Conservation (phyloP, 37 sponge, comb jelly and placozoan species). For the Beroe ovata region DNA sequence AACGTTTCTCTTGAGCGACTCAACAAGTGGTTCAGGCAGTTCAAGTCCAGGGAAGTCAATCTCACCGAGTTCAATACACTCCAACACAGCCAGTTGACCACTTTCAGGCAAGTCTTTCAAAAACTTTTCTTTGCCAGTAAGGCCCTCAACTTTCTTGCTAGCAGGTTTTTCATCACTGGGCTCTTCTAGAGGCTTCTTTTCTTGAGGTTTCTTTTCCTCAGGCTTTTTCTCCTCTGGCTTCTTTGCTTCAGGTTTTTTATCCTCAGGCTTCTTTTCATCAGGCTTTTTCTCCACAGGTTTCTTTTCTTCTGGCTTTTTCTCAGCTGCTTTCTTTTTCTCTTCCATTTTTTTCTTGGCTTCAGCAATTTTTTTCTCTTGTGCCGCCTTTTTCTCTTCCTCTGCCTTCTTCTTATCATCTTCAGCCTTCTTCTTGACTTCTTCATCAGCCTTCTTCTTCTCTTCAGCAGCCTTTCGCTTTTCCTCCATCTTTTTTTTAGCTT, state of each 20-base stretch:
- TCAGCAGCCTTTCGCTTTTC: slow-evolving; percentile 2
- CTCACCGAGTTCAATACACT: slow-evolving; percentile 22
- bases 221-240: background rate
- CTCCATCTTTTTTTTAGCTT: slow-evolving; percentile 47
- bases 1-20: slow-evolving; percentile 35
- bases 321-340: slow-evolving; percentile 18
- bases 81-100: background rate
- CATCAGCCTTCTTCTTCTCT: slow-evolving; percentile 37
- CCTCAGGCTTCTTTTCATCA: slow-evolving; percentile 1
- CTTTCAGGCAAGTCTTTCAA: slow-evolving; percentile 15
- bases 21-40: background rate
- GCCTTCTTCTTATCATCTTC: slow-evolving; percentile 1
- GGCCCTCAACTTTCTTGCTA: background rate
- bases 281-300: background rate
- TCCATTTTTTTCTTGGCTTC: slow-evolving; percentile 12
- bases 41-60: slow-evolving; percentile 62
- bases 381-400: slow-evolving; percentile 35
- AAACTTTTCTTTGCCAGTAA: slow-evolving; percentile 22
- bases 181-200: background rate
- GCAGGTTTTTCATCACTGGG: slow-evolving; percentile 8
- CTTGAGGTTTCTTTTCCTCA: background rate
- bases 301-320: slow-evolving; percentile 29
- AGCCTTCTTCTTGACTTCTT: background rate
- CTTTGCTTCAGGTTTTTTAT: slow-evolving; percentile 33
- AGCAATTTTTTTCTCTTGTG: background rate